Evolutionary conservation across 1,140 invertebrate genomes (phyloP).

Genomic region (Lordiphosa collinella): DNA sequence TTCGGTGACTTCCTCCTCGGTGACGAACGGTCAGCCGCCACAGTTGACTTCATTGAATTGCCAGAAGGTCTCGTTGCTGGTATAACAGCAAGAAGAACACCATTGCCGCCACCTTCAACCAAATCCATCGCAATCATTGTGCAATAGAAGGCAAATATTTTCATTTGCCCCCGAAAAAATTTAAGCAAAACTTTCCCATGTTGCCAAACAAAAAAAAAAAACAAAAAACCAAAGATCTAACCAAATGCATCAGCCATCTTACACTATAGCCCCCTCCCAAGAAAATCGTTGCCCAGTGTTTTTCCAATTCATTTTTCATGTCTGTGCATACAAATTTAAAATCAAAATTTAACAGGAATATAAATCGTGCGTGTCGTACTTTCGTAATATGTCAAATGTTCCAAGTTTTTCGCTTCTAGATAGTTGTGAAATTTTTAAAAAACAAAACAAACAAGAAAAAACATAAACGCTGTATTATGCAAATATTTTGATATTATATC

Average conservation of each 20-base stretch:
- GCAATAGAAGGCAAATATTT: conserved; percentile 63
- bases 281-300: conserved; percentile 1
- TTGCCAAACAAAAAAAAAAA: conserved; percentile 10
- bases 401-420: conserved; percentile 68
- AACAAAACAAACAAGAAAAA: neutral
- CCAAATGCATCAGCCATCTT: conserved; percentile 18
- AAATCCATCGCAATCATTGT: conserved; percentile 63
- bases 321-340: conserved; percentile 28
- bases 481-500: conserved; percentile 78
- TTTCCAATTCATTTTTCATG: conserved; percentile 12
- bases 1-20: conserved; percentile 5
- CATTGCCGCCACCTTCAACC: conserved; percentile 14
- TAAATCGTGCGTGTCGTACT: conserved; percentile 53
- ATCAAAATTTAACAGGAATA: conserved; percentile 35
- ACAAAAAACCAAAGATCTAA: conserved; percentile 27
- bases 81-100: conserved; percentile 53
- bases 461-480: conserved; percentile 65
- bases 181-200: conserved; percentile 10
- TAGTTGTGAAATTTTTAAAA: conserved; percentile 70
- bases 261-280: neutral
- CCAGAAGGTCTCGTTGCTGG: conserved; percentile 74
- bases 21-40: conserved; percentile 15
- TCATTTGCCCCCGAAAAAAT: conserved; percentile 20
- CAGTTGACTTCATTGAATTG: conserved; percentile 59
- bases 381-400: conserved; percentile 60